phyloP scores from a whole-genome alignment of 2,113 vertebrate species.

The Circaetus gallicus region DNA sequence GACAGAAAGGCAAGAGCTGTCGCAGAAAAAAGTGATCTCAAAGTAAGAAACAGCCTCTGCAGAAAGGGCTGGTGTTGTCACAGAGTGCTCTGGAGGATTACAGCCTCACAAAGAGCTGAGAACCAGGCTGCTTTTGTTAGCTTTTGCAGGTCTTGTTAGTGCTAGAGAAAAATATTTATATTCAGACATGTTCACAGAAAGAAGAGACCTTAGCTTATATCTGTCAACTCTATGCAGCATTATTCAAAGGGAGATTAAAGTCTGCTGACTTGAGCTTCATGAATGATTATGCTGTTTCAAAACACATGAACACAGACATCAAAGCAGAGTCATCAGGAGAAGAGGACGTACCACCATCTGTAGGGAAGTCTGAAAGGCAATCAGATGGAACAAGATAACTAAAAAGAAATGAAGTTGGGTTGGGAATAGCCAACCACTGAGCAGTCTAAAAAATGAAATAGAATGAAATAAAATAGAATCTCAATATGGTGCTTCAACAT shows the following conservation, averaged over 20 bases:
- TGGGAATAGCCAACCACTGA: neutral
- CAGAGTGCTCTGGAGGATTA: neutral
- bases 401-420: neutral
- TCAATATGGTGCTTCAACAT: neutral
- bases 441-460: neutral
- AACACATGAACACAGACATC: neutral
- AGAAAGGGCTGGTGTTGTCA: neutral
- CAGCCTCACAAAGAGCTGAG: neutral
- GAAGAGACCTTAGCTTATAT: neutral
- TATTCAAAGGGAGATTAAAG: slow-evolving; percentile 17
- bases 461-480: neutral
- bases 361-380: slow-evolving; percentile 12
- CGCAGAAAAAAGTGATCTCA: neutral
- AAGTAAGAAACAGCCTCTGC: neutral
- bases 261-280: neutral
- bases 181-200: neutral
- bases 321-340: neutral
- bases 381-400: neutral
- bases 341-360: neutral
- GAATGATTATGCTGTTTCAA: neutral
- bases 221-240: neutral
- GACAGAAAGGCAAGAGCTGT: neutral
- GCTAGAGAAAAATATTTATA: neutral
- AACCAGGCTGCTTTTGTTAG: neutral
- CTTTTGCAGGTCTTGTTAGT: neutral